Conservation (phyloP, 2,888 invertebrate species). For the Minunthozetes semirufus region DNA sequence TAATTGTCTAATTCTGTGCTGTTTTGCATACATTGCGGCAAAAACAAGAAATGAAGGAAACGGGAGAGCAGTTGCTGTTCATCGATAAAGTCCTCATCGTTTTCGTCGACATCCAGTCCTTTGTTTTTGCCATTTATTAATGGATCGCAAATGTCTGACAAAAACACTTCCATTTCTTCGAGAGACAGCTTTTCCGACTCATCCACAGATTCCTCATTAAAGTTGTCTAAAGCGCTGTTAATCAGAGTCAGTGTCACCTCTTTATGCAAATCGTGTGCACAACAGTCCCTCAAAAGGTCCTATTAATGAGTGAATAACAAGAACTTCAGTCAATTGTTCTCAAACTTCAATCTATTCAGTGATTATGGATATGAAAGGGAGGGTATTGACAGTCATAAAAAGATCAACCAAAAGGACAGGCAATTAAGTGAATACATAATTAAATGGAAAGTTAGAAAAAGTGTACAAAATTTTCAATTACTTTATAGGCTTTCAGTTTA, state of each 20-base stretch:
- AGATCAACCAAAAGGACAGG: too few relatives aligned
- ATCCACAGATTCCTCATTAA: conserved; percentile 24
- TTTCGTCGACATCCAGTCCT: conserved; percentile 26
- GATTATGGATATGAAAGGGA: too few relatives aligned
- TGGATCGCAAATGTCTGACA: conserved; percentile 37
- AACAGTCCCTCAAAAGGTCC: conserved; percentile 32
- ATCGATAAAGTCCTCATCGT: conserved; percentile 82
- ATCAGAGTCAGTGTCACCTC: conserved; percentile 36
- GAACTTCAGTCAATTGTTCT: too few relatives aligned
- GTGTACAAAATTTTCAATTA: too few relatives aligned
- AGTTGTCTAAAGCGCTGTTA: conserved; percentile 36
- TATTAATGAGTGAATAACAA: too few relatives aligned
- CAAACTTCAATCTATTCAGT: too few relatives aligned
- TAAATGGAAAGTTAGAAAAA: too few relatives aligned
- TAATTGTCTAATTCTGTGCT: conserved; percentile 33
- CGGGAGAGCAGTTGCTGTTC: conserved; percentile 80
- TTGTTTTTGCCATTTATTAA: conserved; percentile 30
- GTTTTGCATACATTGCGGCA: conserved; percentile 34
- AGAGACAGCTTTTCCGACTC: conserved; percentile 32
- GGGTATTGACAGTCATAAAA: too few relatives aligned
- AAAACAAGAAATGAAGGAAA: conserved; percentile 51
- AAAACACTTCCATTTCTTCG: conserved; percentile 37
- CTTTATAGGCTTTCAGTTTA: conserved; percentile 35
- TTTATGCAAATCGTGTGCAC: conserved; percentile 34
- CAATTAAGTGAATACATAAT: too few relatives aligned